Base-by-base conservation (phyloP, 2,888 invertebrate species). In the Ceramica pisi region DNA sequence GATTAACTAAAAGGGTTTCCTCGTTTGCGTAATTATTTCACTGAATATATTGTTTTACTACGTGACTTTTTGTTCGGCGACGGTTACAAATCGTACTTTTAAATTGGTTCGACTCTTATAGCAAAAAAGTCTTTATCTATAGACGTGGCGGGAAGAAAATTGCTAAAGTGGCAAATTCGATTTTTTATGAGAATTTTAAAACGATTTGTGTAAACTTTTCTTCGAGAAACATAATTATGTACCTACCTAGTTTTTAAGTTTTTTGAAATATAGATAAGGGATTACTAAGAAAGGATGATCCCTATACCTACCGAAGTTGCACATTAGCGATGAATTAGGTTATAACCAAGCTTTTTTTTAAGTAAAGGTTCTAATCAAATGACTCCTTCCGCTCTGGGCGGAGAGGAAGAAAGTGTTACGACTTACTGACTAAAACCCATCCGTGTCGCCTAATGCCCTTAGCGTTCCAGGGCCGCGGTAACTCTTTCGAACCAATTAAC, bases 1-100 rank as follows among this genome's bases (percentile, higher is more conserved):
- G 90, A 91, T 91, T 90, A 90, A 81, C 86, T 87, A 85, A 89
- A 91, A 90, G 90, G 89, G 88, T 90, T 89, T 85, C 84, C 82
- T 85, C 85, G 86, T 86, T 86, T 82, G 65, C 81, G 86, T 89
- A 89, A 89, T 89, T 88, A 87, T 87, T 88, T 86, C 83, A 86
- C 83, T 81, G 84, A 89, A 87, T 86, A 82, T 85, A 86, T 82
- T 88, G 84, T 85, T 83, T 69, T 80, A 82, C 78, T 87, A 84
- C 84, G 87, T 87, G 86, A 86, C 86, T 83, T 75, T 81, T 70
- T 76, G 80, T 78, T 77, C 67, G 4, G 57, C 72, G 74, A 71
- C 64, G 76, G 83, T 78, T 74, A 85, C 84, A 85, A 85, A 83
- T 84, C 77, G 83, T 48, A 81, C 68, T 83, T 85, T 83, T 81